Evolutionary conservation across 2,888 invertebrate species (phyloP).

Genomic region (Cinara cedri): DNA sequence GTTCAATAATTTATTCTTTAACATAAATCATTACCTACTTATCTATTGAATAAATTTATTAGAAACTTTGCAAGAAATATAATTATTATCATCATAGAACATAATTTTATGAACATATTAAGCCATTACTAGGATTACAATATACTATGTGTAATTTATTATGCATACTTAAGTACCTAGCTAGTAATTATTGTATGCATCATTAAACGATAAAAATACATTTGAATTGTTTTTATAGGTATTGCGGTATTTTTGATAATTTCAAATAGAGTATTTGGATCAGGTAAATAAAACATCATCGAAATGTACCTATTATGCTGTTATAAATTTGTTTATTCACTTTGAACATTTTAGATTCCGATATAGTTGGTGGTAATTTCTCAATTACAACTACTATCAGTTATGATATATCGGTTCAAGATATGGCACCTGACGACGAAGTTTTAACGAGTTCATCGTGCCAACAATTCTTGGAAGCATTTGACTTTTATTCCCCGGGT

Average conservation of each 20-base stretch:
- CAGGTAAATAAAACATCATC: constrained; percentile 30
- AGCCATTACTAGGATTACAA: too few species aligned
- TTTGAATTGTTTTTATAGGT: constrained; percentile 24
- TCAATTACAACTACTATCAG: constrained; percentile 30
- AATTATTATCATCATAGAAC: too few species aligned
- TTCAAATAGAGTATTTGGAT: constrained; percentile 32
- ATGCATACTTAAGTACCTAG: too few species aligned
- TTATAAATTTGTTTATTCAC: neutral
- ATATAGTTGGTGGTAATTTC: constrained; percentile 33
- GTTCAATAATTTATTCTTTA: too few species aligned
- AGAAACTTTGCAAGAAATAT: too few species aligned
- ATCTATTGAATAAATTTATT: too few species aligned
- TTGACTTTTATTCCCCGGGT: constrained; percentile 74
- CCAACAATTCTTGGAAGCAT: constrained; percentile 62
- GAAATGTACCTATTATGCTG: neutral
- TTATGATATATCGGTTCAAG: constrained; percentile 49
- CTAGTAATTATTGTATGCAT: too few species aligned
- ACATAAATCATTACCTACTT: too few species aligned
- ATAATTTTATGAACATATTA: too few species aligned
- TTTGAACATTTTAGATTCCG: constrained; percentile 25
- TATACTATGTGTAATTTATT: too few species aligned
- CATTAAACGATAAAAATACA: too few species aligned
- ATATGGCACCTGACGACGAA: constrained; percentile 36
- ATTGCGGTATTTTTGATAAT: constrained; percentile 37
- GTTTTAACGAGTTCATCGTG: constrained; percentile 54